These are phyloP conservation scores for Tor tambroides DNA, from an alignment of 2,113 vertebrate species.

Conservation along the genomic window DNA sequence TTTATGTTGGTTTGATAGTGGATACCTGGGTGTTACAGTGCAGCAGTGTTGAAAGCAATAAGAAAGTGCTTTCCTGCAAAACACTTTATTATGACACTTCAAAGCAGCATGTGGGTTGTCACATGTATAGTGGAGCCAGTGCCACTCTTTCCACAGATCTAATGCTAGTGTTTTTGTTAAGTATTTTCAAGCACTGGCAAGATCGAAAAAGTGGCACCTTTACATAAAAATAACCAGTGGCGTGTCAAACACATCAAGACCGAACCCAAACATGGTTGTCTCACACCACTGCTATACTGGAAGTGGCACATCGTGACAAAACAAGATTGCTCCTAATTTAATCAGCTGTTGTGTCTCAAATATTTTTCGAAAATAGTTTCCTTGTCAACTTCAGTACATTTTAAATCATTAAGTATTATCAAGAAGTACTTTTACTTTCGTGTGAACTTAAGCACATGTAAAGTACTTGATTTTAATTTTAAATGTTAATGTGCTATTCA, in stretches of 20 bases:
- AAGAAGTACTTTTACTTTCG: too few relatives aligned
- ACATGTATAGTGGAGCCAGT: not conserved
- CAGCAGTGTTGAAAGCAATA: not conserved
- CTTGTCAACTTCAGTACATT: too few relatives aligned
- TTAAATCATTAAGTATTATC: too few relatives aligned
- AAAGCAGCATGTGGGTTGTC: conserved; percentile 2
- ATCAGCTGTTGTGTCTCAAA: not conserved
- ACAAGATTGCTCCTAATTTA: not conserved
- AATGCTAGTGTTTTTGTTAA: conserved; percentile 19
- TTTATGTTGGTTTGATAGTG: not conserved
- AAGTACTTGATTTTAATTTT: too few relatives aligned
- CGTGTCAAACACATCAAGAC: not conserved
- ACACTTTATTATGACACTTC: not conserved
- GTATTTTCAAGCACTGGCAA: not conserved
- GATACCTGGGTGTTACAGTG: not conserved
- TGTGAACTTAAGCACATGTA: too few relatives aligned
- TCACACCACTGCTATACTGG: not conserved
- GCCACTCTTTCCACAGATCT: conserved; percentile 1
- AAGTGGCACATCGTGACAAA: not conserved
- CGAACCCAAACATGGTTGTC: not conserved
- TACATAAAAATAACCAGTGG: not conserved
- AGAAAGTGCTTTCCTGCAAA: conserved; percentile 19
- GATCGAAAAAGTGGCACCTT: conserved; percentile 7
- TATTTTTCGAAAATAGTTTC: not conserved
- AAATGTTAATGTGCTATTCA: too few relatives aligned